Percentiles rank a stretch among this genome's conserved stretches.
Conservation (phyloP, 2,797 vertebrate species). For the Muscicapa striata region DNA sequence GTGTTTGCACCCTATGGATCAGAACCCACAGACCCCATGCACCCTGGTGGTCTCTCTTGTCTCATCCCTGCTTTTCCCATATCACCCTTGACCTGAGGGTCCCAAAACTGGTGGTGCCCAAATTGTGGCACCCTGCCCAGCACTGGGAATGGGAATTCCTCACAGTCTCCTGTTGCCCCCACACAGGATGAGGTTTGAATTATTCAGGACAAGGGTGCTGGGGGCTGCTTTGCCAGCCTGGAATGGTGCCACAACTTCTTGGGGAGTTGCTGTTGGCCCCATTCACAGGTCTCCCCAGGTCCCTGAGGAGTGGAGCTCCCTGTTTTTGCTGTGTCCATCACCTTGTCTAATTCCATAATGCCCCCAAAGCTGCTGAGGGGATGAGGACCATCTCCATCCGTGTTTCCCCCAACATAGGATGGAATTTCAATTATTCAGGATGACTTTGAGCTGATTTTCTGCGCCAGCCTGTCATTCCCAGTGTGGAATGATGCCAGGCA, state of each 20-base stretch:
- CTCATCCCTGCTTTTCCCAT: not conserved
- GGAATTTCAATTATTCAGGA: too few species aligned
- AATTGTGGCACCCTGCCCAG: rapidly evolving
- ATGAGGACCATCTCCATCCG: too few species aligned
- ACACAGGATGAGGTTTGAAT: not conserved
- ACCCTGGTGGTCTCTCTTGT: not conserved
- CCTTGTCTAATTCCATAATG: not conserved
- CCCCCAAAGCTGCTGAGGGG: not conserved
- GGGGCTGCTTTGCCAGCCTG: not conserved
- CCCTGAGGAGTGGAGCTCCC: not conserved
- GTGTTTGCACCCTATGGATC: rapidly evolving
- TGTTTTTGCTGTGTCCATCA: not conserved
- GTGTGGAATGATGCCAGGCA: not conserved
- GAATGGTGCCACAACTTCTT: not conserved
- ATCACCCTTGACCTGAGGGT: rapidly evolving
- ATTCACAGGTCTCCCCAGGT: not conserved
- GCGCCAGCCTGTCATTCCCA: not conserved
- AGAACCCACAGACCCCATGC: not conserved
- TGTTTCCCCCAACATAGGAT: too few species aligned
- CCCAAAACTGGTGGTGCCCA: not conserved
- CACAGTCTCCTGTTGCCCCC: not conserved
- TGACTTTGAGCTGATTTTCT: too few species aligned
- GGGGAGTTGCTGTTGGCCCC: not conserved
- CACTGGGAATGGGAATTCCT: not conserved
- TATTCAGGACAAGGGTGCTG: not conserved